Base-by-base conservation (phyloP, 2,888 invertebrate genomes). In the Drosophila macrospina region DNA sequence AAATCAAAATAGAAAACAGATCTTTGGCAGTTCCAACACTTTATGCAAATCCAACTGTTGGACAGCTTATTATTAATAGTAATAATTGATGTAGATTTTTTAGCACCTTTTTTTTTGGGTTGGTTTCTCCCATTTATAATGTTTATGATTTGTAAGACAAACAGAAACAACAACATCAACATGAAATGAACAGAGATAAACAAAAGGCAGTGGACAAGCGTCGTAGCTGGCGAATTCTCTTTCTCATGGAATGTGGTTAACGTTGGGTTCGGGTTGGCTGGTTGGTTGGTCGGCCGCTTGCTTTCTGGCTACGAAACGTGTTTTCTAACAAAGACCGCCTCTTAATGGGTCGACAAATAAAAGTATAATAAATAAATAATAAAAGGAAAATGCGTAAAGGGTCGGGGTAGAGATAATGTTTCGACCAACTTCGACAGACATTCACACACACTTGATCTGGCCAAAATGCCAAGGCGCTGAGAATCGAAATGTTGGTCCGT, bases 141-240 rank as follows among this genome's bases (percentile, higher is more conserved):
- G 77, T 77, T 74, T 88, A 61, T 80, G 88, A 87, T 88, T 88
- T 86, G 84, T 85, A 80, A 88, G 85, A 77, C 87, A 79, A 88
- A 78, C 68, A 80, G 42, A 52, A 47, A 69, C 44, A 42, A 69
- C 44, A 42, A 54, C 30, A 44, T 4, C 30, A 36, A 47, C 42
- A 37, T 16, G 30, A 20, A 54, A 48, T 30, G 11, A 28, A 15
- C 54, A 55, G 16, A 39, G 51, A 48, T 55, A 50, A 61, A 65
- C 47, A 60, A 54, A 60, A 63, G 44, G 44, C 39, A 55, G 60
- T 41, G 50, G 45, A 36, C 50, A 34, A 48, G 34, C 54, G 42
- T 59, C 55, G 47, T 75, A 66, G 74, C 82, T 83, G 86, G 88
- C 83, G 47, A 83, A 83, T 83, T 83, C 83, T 88, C 70, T 74